Base-by-base conservation (phyloP, 2,797 vertebrate genomes). In the Aulostomus chinensis region DNA sequence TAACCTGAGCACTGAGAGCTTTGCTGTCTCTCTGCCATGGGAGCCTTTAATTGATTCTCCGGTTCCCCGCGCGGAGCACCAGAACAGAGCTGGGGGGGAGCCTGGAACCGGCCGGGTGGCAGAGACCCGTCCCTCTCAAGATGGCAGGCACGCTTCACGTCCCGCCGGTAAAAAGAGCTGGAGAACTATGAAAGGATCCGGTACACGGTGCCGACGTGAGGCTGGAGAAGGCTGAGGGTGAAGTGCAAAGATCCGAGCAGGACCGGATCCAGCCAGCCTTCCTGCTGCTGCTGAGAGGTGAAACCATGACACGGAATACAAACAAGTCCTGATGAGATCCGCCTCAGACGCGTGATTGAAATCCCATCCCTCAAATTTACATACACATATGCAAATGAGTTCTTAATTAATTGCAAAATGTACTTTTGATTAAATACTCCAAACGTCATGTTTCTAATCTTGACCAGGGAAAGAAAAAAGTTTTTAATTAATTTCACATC, bases 401-500 rank as follows among this genome's bases (percentile, higher is more conserved):
- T 62, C 81, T 81, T 90, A 89, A 90, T 89, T 90, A 89, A 90
- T 91, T 87, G 80, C 73, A 58, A 87, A 89, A 88, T 66, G 66
- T 81, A 84, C 76, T 88, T 90, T 89, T 91, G 89, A 92, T 91
- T 89, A 91, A 92, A 90, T 89, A 85, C 87, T 90, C 85, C 72
- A 91, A 90, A 90, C 84, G 81, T 90, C 86, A 90, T 84, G 89
- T 91, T 91, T 90, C 81, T 88, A 91, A 92, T 92, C 91, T 90
- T 88, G 84, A 87, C 85, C 61, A 59, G 59, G 72, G 33, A 18
- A 38, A 57, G 46, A 37, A 32, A 57, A 71, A 73, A 73, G 84
- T 77, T 88, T 91, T 90, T 92, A 91, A 91, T 92, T 91, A 92
- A 91, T 89, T 92, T 90, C 83, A 91, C 82, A 89, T 91, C 89